Base-by-base conservation (phyloP, 2,797 vertebrate genomes). In the Huso huso region DNA sequence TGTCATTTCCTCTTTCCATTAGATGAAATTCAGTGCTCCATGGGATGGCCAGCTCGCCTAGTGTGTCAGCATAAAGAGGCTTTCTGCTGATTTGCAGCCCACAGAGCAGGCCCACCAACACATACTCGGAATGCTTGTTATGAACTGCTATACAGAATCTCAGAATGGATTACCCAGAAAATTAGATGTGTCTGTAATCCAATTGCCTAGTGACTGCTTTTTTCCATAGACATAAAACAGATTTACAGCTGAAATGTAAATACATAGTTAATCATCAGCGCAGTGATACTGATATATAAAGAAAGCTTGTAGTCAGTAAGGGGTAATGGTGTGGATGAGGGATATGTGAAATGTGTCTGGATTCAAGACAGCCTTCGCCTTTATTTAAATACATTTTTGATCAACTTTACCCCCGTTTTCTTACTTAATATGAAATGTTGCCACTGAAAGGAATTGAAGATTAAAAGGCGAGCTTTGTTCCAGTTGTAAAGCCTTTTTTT, bases 61-160 rank as follows among this genome's bases (percentile, higher is more conserved):
- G 23, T 66, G 10, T 64, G 64, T 15, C 23, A 58, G 23, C 74
- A 75, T 49, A 69, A 71, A 65, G 73, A 74, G 66, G 0, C 0
- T 69, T 71, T 53, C 71, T 71, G 58, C 61, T 78, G 74, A 82
- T 78, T 70, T 74, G 74, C 68, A 78, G 68, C 69, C 71, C 71
- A 71, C 72, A 73, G 67, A 79, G 60, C 60, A 82, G 72, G 69
- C 79, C 74, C 23, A 48, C 51, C 67, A 69, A 6, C n/a, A 71
- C 73, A 72, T 69, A 69, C 50, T 73, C 23, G 58, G 48, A 71
- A 70, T 66, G 15, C 8, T 76, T 75, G 67, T 75, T 78, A 71
- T 81, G 81, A 79, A 79, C 82, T 76, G 80, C 72, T 64, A 52
- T 76, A 62, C 72, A 81, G 82, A 77, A 77, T 81, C n/a, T 77